phyloP scores from a whole-genome alignment of 2,797 vertebrate species.

The Scyliorhinus canicula region DNA sequence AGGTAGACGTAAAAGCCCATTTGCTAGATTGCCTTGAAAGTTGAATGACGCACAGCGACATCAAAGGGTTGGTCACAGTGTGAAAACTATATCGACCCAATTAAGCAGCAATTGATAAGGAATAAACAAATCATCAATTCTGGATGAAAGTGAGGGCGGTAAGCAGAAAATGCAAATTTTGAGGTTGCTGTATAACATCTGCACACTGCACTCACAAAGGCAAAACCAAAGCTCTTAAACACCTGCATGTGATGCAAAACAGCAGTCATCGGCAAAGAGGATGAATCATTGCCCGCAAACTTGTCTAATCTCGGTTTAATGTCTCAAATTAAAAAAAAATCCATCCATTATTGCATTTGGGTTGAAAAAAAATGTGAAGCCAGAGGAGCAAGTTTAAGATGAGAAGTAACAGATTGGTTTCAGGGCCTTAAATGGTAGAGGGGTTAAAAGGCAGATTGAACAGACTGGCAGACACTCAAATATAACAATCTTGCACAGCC shows the following conservation, averaged over 20 bases:
- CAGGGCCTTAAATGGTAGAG: neutral
- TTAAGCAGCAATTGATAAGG: neutral
- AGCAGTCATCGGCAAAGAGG: neutral
- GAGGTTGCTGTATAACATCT: neutral
- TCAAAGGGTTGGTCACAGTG: neutral
- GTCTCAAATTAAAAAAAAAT: neutral
- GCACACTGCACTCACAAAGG: neutral
- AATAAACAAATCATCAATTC: neutral
- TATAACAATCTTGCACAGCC: neutral
- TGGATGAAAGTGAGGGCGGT: neutral
- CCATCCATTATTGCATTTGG: neutral
- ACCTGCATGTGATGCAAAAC: neutral
- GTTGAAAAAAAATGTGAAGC: too few relatives aligned
- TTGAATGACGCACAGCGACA: neutral
- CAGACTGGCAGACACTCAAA: neutral
- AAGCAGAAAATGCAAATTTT: slow-evolving; percentile 4
- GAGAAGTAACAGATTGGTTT: neutral
- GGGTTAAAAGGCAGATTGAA: neutral
- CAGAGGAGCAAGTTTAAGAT: neutral
- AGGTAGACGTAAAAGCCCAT: neutral
- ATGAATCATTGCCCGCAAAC: neutral
- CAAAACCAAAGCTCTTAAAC: neutral
- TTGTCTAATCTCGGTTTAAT: neutral
- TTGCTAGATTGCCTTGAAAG: neutral
- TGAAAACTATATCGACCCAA: neutral